These are phyloP conservation scores for Dicerorhinus sumatrensis DNA, from an alignment of 2,113 vertebrate species.

Conservation along the genomic window DNA sequence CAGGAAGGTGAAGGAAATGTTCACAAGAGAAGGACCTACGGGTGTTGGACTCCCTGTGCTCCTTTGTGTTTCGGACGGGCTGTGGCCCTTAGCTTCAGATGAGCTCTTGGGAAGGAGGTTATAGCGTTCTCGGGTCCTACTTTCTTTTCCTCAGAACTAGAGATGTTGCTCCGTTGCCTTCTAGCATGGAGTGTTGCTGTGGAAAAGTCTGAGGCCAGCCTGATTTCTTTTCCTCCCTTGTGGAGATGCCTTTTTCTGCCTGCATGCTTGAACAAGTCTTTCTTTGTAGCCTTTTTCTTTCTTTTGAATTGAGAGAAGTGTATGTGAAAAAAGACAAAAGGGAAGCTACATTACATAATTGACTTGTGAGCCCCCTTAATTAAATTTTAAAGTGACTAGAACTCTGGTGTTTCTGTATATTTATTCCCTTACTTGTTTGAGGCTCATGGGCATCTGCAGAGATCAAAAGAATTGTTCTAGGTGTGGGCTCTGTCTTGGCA, in stretches of 20 bases:
- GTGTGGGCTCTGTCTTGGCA: neutral
- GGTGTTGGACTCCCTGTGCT: neutral
- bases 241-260: neutral
- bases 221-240: neutral
- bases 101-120: neutral
- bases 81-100: neutral
- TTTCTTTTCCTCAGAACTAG: neutral
- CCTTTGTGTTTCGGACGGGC: neutral
- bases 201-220: neutral
- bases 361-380: neutral
- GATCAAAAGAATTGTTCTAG: neutral
- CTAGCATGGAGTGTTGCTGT: neutral
- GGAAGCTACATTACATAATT: neutral
- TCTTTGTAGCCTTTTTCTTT: neutral
- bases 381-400: neutral
- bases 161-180: neutral
- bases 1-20: neutral
- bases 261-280: neutral
- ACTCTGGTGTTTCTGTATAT: neutral
- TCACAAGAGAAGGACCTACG: neutral
- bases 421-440: neutral
- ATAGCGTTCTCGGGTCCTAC: neutral
- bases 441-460: neutral
- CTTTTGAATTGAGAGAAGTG: neutral
- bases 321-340: neutral